A percentile compares a stretch with the other conserved stretches of the same genome.
Evolutionary conservation across 2,888 invertebrate genomes (phyloP).

Genomic region (Brachycybe producta): DNA sequence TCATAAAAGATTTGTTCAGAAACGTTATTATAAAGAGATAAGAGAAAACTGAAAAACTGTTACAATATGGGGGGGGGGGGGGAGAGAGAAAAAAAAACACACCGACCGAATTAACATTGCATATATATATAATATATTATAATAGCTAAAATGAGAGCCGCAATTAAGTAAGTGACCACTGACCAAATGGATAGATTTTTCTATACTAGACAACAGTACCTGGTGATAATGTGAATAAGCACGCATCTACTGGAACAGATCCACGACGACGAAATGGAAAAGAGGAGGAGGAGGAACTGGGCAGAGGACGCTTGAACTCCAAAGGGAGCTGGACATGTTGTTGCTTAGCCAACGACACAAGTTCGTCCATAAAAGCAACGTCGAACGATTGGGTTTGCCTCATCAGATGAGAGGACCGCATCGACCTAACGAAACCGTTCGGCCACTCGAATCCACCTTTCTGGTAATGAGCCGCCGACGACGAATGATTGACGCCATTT

Average conservation of each 20-base stretch:
- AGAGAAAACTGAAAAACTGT: too few species aligned
- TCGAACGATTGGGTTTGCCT: slow-evolving; percentile 14
- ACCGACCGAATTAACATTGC: too few species aligned
- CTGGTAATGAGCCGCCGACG: background rate
- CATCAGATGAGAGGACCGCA: background rate
- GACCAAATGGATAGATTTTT: too few species aligned
- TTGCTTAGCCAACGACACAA: slow-evolving; percentile 3
- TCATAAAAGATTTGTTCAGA: too few species aligned
- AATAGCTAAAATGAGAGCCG: too few species aligned
- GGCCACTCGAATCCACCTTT: slow-evolving; percentile 1
- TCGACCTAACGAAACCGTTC: background rate
- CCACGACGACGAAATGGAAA: slow-evolving; percentile 14
- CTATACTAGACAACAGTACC: background rate
- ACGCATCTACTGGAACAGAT: slow-evolving; percentile 13
- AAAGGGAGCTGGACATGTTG: background rate
- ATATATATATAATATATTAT: too few species aligned
- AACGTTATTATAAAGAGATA: too few species aligned
- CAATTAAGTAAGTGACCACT: too few species aligned
- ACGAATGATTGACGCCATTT: background rate
- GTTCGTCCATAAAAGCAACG: slow-evolving; percentile 2
- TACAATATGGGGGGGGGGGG: too few species aligned
- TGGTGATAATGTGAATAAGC: slow-evolving; percentile 8
- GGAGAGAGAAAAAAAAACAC: too few species aligned
- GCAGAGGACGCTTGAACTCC: slow-evolving; percentile 4
- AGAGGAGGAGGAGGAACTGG: background rate